A percentile compares a stretch with the other conserved stretches of the same genome.
These are phyloP conservation scores for Salvelinus fontinalis DNA, from an alignment of 2,113 vertebrate species.

Conservation along the genomic window DNA sequence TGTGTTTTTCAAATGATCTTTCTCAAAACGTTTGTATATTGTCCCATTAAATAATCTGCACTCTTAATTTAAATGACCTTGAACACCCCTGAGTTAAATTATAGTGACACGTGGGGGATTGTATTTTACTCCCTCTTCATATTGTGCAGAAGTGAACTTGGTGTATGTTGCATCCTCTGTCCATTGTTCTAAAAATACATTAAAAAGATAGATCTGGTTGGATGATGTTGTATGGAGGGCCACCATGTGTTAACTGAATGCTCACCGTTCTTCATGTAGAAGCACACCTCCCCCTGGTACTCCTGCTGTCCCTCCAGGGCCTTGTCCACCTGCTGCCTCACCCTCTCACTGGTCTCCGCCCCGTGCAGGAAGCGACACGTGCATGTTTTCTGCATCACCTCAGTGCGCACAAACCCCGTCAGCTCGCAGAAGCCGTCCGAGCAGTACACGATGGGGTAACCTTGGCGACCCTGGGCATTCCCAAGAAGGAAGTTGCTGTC, in stretches of 20 bases:
- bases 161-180: too few species aligned
- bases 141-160: too few species aligned
- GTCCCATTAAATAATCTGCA: background rate
- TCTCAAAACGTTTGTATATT: too few species aligned
- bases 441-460: slow-evolving; percentile 94
- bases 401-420: slow-evolving; percentile 86
- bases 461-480: slow-evolving; percentile 85
- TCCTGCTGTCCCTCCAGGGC: slow-evolving; percentile 89
- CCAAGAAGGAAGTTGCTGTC: slow-evolving; percentile 98
- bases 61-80: background rate
- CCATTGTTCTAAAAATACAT: too few species aligned
- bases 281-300: slow-evolving; percentile 87
- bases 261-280: slow-evolving; percentile 92
- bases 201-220: too few species aligned
- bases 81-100: background rate
- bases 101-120: too few species aligned
- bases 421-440: slow-evolving; percentile 96
- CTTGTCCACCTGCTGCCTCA: slow-evolving; percentile 84
- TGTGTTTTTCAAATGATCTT: too few species aligned
- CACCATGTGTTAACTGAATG: too few species aligned
- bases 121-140: too few species aligned
- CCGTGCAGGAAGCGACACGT: slow-evolving; percentile 91
- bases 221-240: too few species aligned
- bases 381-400: slow-evolving; percentile 97
- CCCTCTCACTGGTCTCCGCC: slow-evolving; percentile 83